Evolutionary conservation across 1,140 invertebrate genomes (phyloP).

Genomic region (Reticulitermes speratus): DNA sequence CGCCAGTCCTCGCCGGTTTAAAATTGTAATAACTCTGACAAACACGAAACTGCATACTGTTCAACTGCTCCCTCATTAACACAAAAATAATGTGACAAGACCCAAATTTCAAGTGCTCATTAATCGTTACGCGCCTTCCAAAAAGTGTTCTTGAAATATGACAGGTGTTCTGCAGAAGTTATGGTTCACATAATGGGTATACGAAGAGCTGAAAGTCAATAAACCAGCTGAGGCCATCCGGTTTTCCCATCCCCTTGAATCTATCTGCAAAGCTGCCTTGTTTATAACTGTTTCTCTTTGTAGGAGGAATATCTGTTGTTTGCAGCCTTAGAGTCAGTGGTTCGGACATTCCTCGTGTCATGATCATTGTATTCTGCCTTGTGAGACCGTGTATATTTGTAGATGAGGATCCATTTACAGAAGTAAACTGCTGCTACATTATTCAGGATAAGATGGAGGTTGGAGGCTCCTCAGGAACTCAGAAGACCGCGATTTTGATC

Average conservation of each 20-base stretch:
- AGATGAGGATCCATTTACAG: too few species aligned
- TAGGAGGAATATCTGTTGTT: neutral
- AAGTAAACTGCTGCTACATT: too few species aligned
- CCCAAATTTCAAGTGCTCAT: neutral
- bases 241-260: neutral
- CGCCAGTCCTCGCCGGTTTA: too few species aligned
- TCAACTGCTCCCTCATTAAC: neutral
- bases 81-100: neutral
- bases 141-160: neutral
- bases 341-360: too few species aligned
- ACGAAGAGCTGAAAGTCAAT: neutral
- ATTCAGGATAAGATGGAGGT: too few species aligned
- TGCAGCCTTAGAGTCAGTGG: too few species aligned
- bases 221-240: neutral
- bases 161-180: neutral
- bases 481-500: too few species aligned
- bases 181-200: neutral
- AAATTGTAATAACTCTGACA: too few species aligned
- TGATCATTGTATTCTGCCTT: too few species aligned
- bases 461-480: too few species aligned
- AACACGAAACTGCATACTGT: too few species aligned
- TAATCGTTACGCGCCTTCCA: neutral
- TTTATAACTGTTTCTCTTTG: neutral
- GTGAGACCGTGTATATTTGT: too few species aligned
- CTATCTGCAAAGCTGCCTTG: neutral